A percentile compares a stretch with the other conserved stretches of the same genome.
phyloP scores from a whole-genome alignment of 2,888 invertebrate species.

The Coremacera marginata region DNA sequence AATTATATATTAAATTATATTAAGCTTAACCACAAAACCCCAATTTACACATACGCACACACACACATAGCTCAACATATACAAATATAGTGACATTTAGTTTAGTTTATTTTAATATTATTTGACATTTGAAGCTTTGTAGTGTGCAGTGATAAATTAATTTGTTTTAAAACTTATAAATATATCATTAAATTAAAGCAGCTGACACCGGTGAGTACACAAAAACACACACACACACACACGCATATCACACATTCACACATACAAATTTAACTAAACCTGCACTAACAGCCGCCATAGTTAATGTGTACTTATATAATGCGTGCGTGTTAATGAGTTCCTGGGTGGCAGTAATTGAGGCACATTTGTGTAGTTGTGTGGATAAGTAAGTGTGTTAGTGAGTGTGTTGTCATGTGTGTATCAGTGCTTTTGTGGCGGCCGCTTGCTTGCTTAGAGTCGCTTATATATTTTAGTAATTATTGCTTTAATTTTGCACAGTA shows the following conservation, averaged over 20 bases:
- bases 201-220: neutral
- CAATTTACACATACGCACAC: neutral
- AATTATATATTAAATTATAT: too few relatives aligned
- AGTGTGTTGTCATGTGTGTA: too few relatives aligned
- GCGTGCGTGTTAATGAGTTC: neutral
- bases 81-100: neutral
- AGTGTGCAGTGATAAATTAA: neutral
- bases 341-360: neutral
- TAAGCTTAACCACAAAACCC: neutral
- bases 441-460: too few relatives aligned
- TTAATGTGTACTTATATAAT: neutral
- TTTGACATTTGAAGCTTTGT: neutral
- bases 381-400: neutral
- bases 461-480: too few relatives aligned
- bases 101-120: neutral
- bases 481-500: too few relatives aligned
- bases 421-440: too few relatives aligned
- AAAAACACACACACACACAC: neutral
- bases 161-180: conserved; percentile 5
- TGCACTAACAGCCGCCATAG: neutral
- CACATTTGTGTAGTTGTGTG: neutral
- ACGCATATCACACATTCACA: too few relatives aligned
- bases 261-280: too few relatives aligned
- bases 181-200: conserved; percentile 13
- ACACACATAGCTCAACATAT: neutral